These are phyloP conservation scores for Apis cerana DNA, from an alignment of 1,140 invertebrate species.

Conservation along the genomic window DNA sequence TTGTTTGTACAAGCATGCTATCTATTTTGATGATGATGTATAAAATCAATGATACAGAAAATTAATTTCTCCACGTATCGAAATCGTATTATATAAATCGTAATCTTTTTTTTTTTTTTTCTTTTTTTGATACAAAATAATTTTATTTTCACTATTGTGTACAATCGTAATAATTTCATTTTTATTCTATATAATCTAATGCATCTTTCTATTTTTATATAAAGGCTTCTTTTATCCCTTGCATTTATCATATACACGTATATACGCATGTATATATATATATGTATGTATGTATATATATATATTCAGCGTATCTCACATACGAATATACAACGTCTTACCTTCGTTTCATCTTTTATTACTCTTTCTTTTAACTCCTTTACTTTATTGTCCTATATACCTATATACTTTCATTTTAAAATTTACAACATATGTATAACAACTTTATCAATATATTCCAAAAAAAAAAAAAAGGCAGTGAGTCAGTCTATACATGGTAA, in stretches of 20 bases:
- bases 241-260: background rate
- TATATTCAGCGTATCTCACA: no score
- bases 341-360: background rate
- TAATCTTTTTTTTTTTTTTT: background rate
- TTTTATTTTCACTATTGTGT: slow-evolving; percentile 42
- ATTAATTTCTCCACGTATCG: no score
- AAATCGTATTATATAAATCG: background rate
- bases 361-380: background rate
- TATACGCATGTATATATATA: background rate
- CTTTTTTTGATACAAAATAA: slow-evolving; percentile 42
- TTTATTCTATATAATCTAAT: background rate
- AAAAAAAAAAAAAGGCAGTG: slow-evolving; percentile 42
- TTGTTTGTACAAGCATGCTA: background rate
- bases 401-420: background rate
- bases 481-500: slow-evolving; percentile 42
- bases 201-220: background rate
- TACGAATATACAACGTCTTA: background rate
- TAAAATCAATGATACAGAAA: background rate
- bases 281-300: background rate
- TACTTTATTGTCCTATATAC: background rate
- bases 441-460: background rate
- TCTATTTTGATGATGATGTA: no score
- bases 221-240: no score
- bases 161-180: no score
- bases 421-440: background rate